Evolutionary conservation across 2,888 invertebrate genomes (phyloP), one percentile per base, ranked within the genome.

Genomic region (Eupsilia transversa): DNA sequence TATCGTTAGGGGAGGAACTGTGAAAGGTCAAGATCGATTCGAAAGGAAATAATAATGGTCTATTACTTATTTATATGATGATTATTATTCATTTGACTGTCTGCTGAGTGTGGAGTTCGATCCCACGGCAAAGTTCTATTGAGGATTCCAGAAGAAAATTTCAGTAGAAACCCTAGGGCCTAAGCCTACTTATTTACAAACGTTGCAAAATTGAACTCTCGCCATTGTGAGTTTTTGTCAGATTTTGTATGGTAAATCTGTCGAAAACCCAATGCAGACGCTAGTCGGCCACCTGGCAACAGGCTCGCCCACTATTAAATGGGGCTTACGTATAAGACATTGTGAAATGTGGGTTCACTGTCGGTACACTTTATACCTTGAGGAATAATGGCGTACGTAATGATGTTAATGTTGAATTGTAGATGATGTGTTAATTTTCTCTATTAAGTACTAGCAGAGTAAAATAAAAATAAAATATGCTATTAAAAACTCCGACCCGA

Each of bases 1-100:
- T 80, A 72, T 78, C 72, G 61, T 71, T 74, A 27, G 59, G 56
- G 61, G 23, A 57, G 10, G n/a, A 35, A 70, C 38, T 46, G 46
- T 61, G 46, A 60, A 54, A 67, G 35, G 46, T 67, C 46, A 30
- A 52, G 33, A 71, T 71, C 33, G 52, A 77, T 77, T 66, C 5
- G 3, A 27, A 3, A 49, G 49, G 27, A 54, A 35, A 64, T 63
- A 49, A 49, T 10, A 38, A 61, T 41, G 12, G 35, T 43, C 30
- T 52, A 3, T 52, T 10, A 10, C n/a, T 3, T 46, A 6, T 38
- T 60, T 43, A 5, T 46, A 49, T 3, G 33, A 52, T 65, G 57
- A 57, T 57, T 27, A 30, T 56, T 27, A 9, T 56, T 17, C 2
- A 27, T 27, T 52, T 52, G 3, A 10, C 10, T 52, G 52, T n/a